Evolutionary conservation across 2,888 invertebrate genomes (phyloP), one percentile per base, ranked within the genome.

Genomic region (Timema podura): DNA sequence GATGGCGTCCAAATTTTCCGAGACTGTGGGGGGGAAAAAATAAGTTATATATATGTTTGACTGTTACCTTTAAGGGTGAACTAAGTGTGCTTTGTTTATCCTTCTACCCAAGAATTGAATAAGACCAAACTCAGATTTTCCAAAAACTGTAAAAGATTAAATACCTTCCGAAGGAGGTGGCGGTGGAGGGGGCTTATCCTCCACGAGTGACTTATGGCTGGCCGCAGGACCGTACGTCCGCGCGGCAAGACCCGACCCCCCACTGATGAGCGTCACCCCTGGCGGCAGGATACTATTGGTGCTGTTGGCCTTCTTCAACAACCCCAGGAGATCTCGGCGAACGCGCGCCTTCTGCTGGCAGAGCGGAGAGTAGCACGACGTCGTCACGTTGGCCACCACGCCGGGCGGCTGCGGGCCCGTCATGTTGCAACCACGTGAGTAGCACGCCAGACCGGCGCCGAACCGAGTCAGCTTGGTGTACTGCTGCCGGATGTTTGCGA

Each of bases 361-460:
- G 65, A 91, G 80, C 0, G 94, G 92, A 0, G 95, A 95, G 79
- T 92, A 95, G 77, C 95, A 95, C 0, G 82, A 84, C 72, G 80
- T 80, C 74, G 80, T 79, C 74, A 70, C 79, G 79, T 67, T 86
- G 86, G 73, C 85, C 82, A 64, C 83, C 81, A 74, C 85, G 85
- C 44, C 85, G 82, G 79, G 76, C 86, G 76, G 84, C 85, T 0
- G 89, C 88, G 77, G 92, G 92, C 78, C 92, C 92, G 75, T 86
- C 87, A 65, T 68, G 67, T 73, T 73, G 61, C 75, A 74, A 30
- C 74, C 68, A 48, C 65, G 64, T 6, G 71, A 73, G 49, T 75
- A 75, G 64, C 74, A 75, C 30, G 66, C 47, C 48, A 74, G 51
- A 6, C 68, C 65, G 0, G 88, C 90, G 0, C 88, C 90, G 59